A percentile compares a stretch with the other conserved stretches of the same genome.
phyloP scores from a whole-genome alignment of 2,888 invertebrate genomes.

The Hyppa rectilinea region DNA sequence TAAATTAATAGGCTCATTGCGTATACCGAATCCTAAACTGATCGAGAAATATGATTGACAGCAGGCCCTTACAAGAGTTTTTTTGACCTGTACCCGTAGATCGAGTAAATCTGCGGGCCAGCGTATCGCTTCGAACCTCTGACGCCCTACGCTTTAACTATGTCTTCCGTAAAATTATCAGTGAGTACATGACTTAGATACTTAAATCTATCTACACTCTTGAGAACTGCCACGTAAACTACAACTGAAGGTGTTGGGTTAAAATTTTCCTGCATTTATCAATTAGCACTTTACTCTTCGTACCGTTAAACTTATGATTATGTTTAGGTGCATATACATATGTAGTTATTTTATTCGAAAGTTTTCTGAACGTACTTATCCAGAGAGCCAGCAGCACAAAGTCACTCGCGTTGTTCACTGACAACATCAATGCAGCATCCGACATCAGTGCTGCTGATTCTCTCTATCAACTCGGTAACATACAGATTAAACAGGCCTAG shows the following conservation, averaged over 20 bases:
- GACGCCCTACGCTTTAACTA: not conserved
- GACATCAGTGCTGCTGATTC: not conserved
- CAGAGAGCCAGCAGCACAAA: not conserved
- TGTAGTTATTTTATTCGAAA: not conserved
- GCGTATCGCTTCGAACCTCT: slow-evolving; percentile 2
- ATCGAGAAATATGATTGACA: slow-evolving; percentile 2
- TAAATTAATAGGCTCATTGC: not conserved
- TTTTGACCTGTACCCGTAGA: not conserved
- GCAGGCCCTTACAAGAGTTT: not conserved
- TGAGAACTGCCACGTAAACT: not conserved
- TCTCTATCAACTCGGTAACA: not conserved
- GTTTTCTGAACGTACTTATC: slow-evolving; percentile 8
- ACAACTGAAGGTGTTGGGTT: not conserved
- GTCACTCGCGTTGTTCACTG: not conserved
- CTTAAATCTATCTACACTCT: slow-evolving; percentile 11
- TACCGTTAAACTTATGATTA: not conserved
- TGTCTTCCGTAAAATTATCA: not conserved
- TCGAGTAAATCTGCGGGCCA: not conserved
- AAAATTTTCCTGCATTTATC: too few species aligned
- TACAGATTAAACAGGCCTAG: not conserved
- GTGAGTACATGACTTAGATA: slow-evolving; percentile 19
- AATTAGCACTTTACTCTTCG: slow-evolving; percentile 1
- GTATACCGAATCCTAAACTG: not conserved
- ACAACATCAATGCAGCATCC: not conserved
- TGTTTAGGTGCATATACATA: not conserved